phyloP scores from a whole-genome alignment of 1,140 invertebrate species.

The Pentalonia nigronervosa region DNA sequence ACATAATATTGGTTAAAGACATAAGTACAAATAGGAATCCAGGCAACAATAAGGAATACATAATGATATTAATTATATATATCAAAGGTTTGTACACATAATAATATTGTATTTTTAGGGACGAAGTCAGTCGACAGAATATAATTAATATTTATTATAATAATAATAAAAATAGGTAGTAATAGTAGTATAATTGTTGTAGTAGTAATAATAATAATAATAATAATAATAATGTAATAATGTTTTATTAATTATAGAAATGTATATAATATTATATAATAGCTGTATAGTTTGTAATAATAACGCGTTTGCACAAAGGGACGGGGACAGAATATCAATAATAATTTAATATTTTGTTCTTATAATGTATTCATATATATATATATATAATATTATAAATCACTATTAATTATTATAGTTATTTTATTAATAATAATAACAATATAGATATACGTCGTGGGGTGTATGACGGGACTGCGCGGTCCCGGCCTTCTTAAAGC shows the following conservation, averaged over 20 bases:
- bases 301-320: not conserved
- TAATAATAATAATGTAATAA: not conserved
- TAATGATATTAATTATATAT: not conserved
- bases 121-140: slow-evolving; percentile 19
- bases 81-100: slow-evolving; percentile 36
- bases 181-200: not conserved
- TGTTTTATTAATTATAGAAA: slow-evolving; percentile 22
- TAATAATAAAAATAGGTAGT: not conserved
- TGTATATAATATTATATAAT: not conserved
- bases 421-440: not conserved
- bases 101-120: not conserved
- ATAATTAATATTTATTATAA: slow-evolving; percentile 10
- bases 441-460: not conserved
- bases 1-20: slow-evolving; percentile 24
- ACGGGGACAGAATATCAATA: not conserved
- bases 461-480: too few relatives aligned
- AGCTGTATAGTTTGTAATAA: not conserved
- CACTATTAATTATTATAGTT: too few relatives aligned
- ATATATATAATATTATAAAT: not conserved
- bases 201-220: not conserved
- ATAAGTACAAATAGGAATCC: slow-evolving; percentile 55
- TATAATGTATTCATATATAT: not conserved
- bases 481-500: not conserved
- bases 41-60: slow-evolving; percentile 50
- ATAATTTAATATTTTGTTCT: not conserved